Evolutionary conservation across 2,797 vertebrate species (phyloP), one percentile per base, ranked within the genome.

Genomic region (Enteromius anoplus): DNA sequence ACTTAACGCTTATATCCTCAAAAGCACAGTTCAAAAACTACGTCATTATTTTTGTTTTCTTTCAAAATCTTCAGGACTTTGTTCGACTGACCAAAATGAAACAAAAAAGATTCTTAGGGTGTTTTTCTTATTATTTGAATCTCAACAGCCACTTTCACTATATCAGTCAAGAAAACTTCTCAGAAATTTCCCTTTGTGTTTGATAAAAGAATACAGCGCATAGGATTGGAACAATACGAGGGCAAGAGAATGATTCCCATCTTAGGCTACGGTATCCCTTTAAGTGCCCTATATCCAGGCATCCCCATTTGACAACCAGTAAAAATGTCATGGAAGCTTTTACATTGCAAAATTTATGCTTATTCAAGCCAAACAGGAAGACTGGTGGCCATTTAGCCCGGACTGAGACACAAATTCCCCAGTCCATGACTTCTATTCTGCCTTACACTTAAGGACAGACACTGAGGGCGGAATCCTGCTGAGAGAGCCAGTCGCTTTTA

Each of bases 401-500:
- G 53, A 62, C 79, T 64, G 53, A 62, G 83, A 78, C 66, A 70
- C 17, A 45, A 81, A 78, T 75, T 78, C 64, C 49, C 75, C 53
- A 77, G 58, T 72, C 82, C 78, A 58, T 58, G 69, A 76, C 82
- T 76, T 81, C n/a, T 70, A 66, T 65, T 53, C 75, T 75, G 66
- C 55, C 66, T 73, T 84, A 83, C 37, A 69, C 70, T 55, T 70
- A 71, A 85, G 75, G 65, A 51, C 58, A 72, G 32, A 76, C 37
- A 65, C 71, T 81, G 78, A 83, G 64, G 64, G 78, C 60, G 70
- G 70, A 62, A 64, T 69, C 81, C 69, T 81, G 82, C 78, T 84
- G 84, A 55, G 62, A 83, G 68, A 83, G 76, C 21, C 14, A 64
- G 71, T 40, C 49, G 42, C 71, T 87, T 90, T 84, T 85, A 81